A percentile compares a stretch with the other conserved stretches of the same genome.
Conservation (phyloP, 2,113 vertebrate species). For the Triplophysa rosa region DNA sequence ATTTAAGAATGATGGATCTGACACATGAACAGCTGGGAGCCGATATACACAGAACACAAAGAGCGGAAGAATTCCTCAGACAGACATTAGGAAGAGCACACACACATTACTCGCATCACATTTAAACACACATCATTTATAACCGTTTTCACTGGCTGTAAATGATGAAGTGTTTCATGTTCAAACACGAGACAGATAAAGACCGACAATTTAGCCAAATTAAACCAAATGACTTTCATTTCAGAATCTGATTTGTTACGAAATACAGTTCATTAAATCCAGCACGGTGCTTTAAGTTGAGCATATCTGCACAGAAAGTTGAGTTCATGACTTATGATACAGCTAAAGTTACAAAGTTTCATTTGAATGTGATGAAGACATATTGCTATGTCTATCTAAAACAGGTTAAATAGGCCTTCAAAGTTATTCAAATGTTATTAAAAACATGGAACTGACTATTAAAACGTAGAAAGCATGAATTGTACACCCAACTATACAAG, state of each 20-base stretch:
- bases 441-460: slow-evolving; percentile 9
- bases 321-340: neutral
- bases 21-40: neutral
- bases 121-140: neutral
- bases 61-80: neutral
- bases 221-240: neutral
- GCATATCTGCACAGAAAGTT: neutral
- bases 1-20: no score
- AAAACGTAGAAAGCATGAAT: neutral
- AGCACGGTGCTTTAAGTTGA: neutral
- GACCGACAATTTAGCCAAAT: neutral
- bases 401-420: neutral
- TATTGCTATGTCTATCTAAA: neutral
- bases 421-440: slow-evolving; percentile 1
- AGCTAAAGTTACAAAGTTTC: neutral
- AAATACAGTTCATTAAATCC: neutral
- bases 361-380: neutral
- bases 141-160: neutral
- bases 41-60: neutral
- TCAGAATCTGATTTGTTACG: neutral
- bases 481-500: neutral
- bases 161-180: neutral
- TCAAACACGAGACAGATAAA: neutral
- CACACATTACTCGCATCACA: neutral
- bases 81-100: neutral